Percentiles rank a stretch among this genome's conserved stretches.
phyloP scores from a whole-genome alignment of 2,113 vertebrate species.

The Montifringilla adamsi region DNA sequence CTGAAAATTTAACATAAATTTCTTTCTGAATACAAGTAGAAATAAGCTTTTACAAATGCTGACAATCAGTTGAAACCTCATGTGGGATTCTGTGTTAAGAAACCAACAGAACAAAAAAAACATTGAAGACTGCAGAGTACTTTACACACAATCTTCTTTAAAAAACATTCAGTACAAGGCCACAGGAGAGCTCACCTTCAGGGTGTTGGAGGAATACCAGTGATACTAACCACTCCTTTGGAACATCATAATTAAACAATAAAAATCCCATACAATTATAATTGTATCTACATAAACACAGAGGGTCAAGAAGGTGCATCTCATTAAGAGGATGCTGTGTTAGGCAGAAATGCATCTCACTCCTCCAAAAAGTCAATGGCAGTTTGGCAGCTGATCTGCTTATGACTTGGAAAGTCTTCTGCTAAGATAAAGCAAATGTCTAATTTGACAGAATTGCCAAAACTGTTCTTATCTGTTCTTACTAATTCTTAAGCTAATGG shows the following conservation, averaged over 20 bases:
- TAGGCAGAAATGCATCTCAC: neutral
- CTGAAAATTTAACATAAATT: neutral
- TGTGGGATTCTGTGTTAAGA: neutral
- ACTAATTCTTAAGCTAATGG: neutral
- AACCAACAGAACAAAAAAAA: neutral
- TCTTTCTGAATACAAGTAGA: neutral
- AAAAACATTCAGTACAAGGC: neutral
- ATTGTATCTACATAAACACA: neutral
- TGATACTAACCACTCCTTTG: neutral
- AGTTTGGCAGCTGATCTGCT: neutral
- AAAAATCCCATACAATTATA: neutral
- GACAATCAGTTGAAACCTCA: neutral
- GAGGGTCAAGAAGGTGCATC: neutral
- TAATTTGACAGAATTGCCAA: neutral
- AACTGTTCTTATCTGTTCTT: neutral
- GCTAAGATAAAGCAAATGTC: neutral
- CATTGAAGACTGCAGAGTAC: neutral
- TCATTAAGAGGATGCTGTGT: neutral
- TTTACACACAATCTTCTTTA: neutral
- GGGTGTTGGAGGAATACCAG: neutral
- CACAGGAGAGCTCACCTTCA: neutral
- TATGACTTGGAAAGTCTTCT: neutral
- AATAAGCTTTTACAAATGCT: neutral
- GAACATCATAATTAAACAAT: neutral
- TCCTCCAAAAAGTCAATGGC: neutral